Evolutionary conservation across 2,888 invertebrate genomes (phyloP).

Genomic region (Ecdyonurus torrentis): DNA sequence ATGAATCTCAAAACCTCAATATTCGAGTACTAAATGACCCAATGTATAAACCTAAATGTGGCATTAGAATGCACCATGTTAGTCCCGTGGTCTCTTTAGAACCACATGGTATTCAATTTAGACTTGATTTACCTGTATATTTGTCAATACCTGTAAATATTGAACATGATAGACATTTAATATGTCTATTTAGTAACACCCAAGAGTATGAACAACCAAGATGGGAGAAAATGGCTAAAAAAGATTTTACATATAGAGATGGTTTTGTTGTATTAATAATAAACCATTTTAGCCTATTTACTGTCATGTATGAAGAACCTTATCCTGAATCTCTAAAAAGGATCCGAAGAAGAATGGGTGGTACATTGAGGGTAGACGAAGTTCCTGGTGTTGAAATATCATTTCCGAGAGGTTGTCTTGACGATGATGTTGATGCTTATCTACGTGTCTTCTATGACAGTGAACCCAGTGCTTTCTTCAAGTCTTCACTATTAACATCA

Average conservation of each 20-base stretch:
- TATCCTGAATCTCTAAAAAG: constrained; percentile 14
- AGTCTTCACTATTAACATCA: background rate
- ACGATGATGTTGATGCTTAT: constrained; percentile 16
- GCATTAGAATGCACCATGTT: constrained; percentile 15
- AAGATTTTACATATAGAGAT: constrained; percentile 12
- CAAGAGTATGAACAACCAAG: constrained; percentile 10
- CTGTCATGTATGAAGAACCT: constrained; percentile 17
- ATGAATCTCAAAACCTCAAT: constrained; percentile 11
- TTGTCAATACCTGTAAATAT: constrained; percentile 16
- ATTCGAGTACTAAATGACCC: constrained; percentile 11
- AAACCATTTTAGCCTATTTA: constrained; percentile 18
- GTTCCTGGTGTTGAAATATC: constrained; percentile 18
- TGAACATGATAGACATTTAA: constrained; percentile 14
- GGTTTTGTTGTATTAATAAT: constrained; percentile 14
- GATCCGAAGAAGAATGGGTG: constrained; percentile 15
- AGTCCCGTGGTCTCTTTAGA: constrained; percentile 18
- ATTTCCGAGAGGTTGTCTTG: constrained; percentile 18
- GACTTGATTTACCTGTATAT: constrained; percentile 15
- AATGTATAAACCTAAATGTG: constrained; percentile 4
- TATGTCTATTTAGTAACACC: constrained; percentile 17
- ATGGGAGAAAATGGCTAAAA: constrained; percentile 15
- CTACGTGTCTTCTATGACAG: constrained; percentile 17
- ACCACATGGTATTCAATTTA: constrained; percentile 19
- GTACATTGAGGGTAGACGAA: constrained; percentile 14
- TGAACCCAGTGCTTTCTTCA: constrained; percentile 12